phyloP scores from a whole-genome alignment of 2,888 invertebrate genomes.

The Cordilura impudica region DNA sequence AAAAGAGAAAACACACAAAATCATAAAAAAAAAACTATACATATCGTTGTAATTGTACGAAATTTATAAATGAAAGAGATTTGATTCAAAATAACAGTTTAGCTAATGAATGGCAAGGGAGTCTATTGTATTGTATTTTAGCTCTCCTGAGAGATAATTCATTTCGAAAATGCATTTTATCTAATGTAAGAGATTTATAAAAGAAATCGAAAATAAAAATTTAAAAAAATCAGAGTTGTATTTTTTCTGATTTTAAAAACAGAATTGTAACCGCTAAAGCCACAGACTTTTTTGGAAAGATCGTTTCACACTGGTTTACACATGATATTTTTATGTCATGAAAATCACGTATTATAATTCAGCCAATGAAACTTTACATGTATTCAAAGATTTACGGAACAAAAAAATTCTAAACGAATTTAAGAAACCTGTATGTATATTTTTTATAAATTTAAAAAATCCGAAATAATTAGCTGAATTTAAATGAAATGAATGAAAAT shows the following conservation, averaged over 20 bases:
- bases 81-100: neutral
- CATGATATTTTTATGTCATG: neutral
- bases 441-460: no score
- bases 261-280: neutral
- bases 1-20: neutral
- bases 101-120: no score
- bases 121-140: neutral
- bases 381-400: no score
- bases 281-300: no score
- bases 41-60: neutral
- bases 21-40: neutral
- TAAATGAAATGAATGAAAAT: no score
- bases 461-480: no score
- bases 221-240: neutral
- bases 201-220: neutral
- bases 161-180: neutral
- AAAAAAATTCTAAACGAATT: no score
- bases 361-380: no score
- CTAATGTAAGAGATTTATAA: neutral
- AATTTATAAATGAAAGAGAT: neutral
- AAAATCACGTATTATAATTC: no score
- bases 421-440: no score
- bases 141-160: neutral
- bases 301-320: no score
- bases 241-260: neutral